Percentiles rank a stretch among this genome's conserved stretches.
phyloP scores from a whole-genome alignment of 2,797 vertebrate species.

The Poecile montanus region DNA sequence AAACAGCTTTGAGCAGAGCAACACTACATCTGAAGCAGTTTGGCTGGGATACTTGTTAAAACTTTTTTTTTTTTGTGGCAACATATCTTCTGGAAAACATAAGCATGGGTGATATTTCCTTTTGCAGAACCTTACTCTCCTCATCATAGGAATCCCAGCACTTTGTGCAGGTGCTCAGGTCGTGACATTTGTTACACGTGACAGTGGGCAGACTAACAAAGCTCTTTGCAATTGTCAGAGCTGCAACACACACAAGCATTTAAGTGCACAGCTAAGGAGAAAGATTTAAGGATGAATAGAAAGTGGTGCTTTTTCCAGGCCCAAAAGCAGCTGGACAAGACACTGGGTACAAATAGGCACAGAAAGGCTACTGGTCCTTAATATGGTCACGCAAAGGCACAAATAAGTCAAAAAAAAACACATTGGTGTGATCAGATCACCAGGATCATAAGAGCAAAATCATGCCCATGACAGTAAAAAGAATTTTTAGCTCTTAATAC shows the following conservation, averaged over 20 bases:
- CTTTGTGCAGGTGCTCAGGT: not conserved
- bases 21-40: not conserved
- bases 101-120: not conserved
- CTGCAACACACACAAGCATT: not conserved
- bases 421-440: not conserved
- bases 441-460: not conserved
- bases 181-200: not conserved
- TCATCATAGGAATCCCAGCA: not conserved
- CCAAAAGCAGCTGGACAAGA: not conserved
- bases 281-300: not conserved
- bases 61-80: not conserved
- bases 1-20: not conserved
- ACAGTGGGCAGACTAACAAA: not conserved
- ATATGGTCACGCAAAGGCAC: not conserved
- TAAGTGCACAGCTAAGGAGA: not conserved
- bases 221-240: not conserved
- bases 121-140: not conserved
- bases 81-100: not conserved
- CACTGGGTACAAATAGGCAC: not conserved
- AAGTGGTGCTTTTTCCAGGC: not conserved
- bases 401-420: accelerated
- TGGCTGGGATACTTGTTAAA: not conserved
- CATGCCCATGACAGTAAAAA: not conserved
- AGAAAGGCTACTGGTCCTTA: not conserved
- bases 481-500: not conserved